These are phyloP conservation scores for Drepana arcuata DNA, from an alignment of 1,140 invertebrate genomes.

Conservation along the genomic window DNA sequence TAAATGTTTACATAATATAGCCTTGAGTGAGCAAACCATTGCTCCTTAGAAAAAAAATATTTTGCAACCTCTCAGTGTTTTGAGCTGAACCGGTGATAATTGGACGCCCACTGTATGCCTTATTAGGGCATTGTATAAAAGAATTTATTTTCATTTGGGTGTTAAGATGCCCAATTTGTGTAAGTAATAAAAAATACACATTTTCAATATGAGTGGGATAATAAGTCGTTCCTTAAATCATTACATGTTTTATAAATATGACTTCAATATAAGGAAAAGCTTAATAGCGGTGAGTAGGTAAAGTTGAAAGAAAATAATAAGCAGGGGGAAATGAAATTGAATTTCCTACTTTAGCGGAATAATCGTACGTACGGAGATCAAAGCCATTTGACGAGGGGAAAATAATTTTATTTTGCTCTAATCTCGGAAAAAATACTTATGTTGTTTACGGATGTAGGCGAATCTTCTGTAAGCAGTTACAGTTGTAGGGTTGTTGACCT, in stretches of 20 bases:
- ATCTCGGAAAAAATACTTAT: slow-evolving; percentile 1
- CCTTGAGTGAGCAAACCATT: too few species aligned
- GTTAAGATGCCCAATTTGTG: background rate
- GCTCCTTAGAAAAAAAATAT: too few species aligned
- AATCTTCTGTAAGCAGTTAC: background rate
- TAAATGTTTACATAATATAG: too few species aligned
- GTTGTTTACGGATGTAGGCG: too few species aligned
- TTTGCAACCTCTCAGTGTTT: too few species aligned
- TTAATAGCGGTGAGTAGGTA: background rate
- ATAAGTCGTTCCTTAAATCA: background rate
- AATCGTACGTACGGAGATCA: background rate
- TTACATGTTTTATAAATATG: background rate
- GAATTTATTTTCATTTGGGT: background rate
- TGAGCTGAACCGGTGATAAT: too few species aligned
- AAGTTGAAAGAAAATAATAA: background rate
- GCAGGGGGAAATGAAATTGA: background rate
- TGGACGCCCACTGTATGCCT: too few species aligned
- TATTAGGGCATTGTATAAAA: too few species aligned
- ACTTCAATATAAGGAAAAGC: background rate
- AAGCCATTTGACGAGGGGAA: too few species aligned
- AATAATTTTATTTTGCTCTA: background rate
- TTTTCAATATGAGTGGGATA: background rate
- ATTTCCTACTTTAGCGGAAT: background rate
- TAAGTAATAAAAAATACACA: background rate
- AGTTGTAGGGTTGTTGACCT: background rate